Base-by-base conservation (phyloP, 2,888 invertebrate genomes). In the Leptopilina drosophilae region DNA sequence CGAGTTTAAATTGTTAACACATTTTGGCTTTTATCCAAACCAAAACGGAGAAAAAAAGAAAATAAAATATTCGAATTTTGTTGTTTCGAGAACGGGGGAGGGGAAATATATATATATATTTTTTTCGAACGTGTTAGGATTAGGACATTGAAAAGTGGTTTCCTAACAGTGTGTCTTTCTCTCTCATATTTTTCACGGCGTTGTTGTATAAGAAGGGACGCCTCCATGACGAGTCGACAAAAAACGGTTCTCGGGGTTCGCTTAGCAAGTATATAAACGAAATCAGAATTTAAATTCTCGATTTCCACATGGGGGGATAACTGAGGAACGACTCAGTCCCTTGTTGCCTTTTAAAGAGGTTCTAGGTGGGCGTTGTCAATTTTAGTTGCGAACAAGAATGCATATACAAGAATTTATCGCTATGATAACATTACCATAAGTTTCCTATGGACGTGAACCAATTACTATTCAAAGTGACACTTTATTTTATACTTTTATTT, bases 261-360 rank as follows among this genome's bases (percentile, higher is more conserved):
- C 33, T 73, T 56, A 40, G 73, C 33, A n/a, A 33, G 56, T 73
- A 49, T 49, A 11, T 49, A 49, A 11, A 73, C 56, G 73, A 73
- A 56, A 33, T 73, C n/a, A 40, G 33, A 73, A 56, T 73, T 73
- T 73, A n/a, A 73, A 73, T 59, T 73, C 56, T 40, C 56, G 14
- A 5, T 56, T 40, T 59, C 56, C 33, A 56, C 46, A 67, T 46
- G 67, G 20, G 67, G 46, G 49, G 9, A 49, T 49, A 12, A 67
- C 15, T n/a, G 12, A 42, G 42, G 42, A 73, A 59, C 73, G 33
- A 8, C 73, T 59, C 15, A 40, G 56, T 14, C 12, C 53, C 49
- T 69, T 53, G 53, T 12, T 26, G 53, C 14, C 53, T 8, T 53
- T 69, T 69, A 69, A 69, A 69, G 14, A 53, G 42, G 26, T 7